A percentile compares a stretch with the other conserved stretches of the same genome.
Evolutionary conservation across 2,797 vertebrate species (phyloP).

Genomic region (Coendou prehensilis): DNA sequence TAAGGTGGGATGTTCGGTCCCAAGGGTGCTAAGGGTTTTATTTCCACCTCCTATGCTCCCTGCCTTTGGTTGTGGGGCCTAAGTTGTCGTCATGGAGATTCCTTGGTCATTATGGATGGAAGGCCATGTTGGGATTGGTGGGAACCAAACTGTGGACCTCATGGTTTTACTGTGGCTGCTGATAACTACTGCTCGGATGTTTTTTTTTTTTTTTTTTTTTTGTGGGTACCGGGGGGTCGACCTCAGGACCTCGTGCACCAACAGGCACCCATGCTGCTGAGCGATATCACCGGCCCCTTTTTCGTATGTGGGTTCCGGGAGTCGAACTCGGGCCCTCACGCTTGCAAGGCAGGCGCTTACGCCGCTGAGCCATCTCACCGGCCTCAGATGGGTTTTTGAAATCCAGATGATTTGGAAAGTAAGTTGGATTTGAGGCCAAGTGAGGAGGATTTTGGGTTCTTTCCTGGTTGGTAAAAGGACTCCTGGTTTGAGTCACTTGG

Average conservation of each 20-base stretch:
- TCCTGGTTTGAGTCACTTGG: not conserved
- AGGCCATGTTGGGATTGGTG: not conserved
- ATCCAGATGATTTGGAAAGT: not conserved
- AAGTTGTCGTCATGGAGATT: not conserved
- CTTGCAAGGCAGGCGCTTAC: too few relatives aligned
- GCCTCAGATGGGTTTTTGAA: not conserved
- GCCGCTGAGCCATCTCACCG: too few relatives aligned
- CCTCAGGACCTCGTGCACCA: too few relatives aligned
- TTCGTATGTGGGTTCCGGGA: too few relatives aligned
- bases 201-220: too few relatives aligned
- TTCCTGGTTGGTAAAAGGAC: not conserved
- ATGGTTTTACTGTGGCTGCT: not conserved
- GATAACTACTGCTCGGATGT: not conserved
- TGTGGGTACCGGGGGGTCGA: too few relatives aligned
- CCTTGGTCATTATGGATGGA: not conserved
- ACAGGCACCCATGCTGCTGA: too few relatives aligned
- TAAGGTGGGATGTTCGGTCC: conserved; percentile 86
- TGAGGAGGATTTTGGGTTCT: not conserved
- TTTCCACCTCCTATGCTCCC: not conserved
- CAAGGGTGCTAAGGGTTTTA: not conserved
- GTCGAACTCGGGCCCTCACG: too few relatives aligned
- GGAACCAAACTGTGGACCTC: not conserved
- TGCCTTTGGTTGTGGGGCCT: not conserved
- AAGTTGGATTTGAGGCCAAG: not conserved
- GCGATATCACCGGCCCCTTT: too few relatives aligned